Evolutionary conservation across 2,888 invertebrate genomes (phyloP), one percentile per base, ranked within the genome.

Genomic region (Sesia apiformis): DNA sequence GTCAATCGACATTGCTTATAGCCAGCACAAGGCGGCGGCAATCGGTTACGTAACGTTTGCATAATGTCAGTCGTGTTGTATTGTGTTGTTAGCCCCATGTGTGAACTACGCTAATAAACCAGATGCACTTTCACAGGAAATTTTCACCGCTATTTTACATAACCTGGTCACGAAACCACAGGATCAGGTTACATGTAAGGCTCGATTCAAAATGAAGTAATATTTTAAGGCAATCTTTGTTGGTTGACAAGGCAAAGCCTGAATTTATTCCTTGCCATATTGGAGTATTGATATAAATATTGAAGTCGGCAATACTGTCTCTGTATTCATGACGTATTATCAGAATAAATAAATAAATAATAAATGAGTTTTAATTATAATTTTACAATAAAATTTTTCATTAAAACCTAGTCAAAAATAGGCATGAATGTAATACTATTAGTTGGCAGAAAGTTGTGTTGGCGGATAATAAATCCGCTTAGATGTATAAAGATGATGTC

Each of bases 51-150:
- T 52, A 57, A 76, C 59, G 46, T 41, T 78, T 78, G 60, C 69
- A 63, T 72, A 75, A 78, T 59, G 55, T 58, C 61, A 64, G 66
- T 59, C 61, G 67, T 64, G 60, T 65, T 62, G 69, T 68, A 64
- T 65, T 67, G 51, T 53, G 62, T 70, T 76, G 74, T 75, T 73
- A 76, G 68, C 66, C 55, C 58, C 66, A 72, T 65, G 78, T 79
- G 83, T 74, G 70, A 81, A 83, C 63, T 71, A 76, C 70, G 76
- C 78, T 84, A 84, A 83, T 69, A 66, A 71, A 69, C 66, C 64
- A 67, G 61, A 70, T 73, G 73, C 63, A 77, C 82, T 82, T 84
- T 84, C 84, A 67, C 77, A 56, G 63, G 57, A 60, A 62, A 69
- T 73, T 76, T 74, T 72, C 74, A 67, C 72, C 61, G 58, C 60